phyloP scores from a whole-genome alignment of 2,888 invertebrate genomes.

The Crossocerus cetratus region DNA sequence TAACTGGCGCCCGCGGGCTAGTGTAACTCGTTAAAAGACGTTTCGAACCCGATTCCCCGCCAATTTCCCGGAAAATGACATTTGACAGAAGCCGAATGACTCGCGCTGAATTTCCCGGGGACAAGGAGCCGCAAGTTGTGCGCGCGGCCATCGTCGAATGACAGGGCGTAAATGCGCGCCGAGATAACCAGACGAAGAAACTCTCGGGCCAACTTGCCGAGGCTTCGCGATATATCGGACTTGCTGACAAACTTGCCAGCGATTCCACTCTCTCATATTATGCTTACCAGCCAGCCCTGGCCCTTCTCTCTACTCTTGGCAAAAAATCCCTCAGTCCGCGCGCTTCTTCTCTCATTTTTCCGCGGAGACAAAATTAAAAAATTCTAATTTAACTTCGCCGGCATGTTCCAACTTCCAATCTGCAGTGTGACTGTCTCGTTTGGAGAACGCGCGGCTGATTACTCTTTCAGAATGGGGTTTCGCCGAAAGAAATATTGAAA shows the following conservation, averaged over 20 bases:
- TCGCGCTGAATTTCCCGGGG: not conserved
- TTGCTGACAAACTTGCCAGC: not conserved
- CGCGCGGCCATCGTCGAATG: not conserved
- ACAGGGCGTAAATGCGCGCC: not conserved
- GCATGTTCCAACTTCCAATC: too few relatives aligned
- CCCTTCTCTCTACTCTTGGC: too few relatives aligned
- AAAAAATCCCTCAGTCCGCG: too few relatives aligned
- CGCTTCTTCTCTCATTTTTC: too few relatives aligned
- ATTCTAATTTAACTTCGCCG: too few relatives aligned
- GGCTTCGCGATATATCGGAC: not conserved
- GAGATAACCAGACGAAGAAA: conserved; percentile 4
- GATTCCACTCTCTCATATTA: too few relatives aligned
- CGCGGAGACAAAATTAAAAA: too few relatives aligned
- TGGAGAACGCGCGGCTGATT: too few relatives aligned
- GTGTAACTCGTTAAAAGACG: not conserved
- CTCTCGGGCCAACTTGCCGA: not conserved
- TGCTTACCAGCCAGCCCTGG: too few relatives aligned
- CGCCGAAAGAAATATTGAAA: too few relatives aligned
- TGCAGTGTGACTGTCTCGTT: too few relatives aligned
- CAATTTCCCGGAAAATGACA: not conserved
- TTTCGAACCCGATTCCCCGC: not conserved
- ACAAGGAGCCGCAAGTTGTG: not conserved
- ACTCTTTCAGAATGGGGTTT: too few relatives aligned
- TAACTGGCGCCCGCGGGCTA: not conserved
- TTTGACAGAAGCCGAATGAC: not conserved